Evolutionary conservation across 2,113 vertebrate species (phyloP), one percentile per base, ranked within the genome.

Genomic region (Chloropsis hardwickii): DNA sequence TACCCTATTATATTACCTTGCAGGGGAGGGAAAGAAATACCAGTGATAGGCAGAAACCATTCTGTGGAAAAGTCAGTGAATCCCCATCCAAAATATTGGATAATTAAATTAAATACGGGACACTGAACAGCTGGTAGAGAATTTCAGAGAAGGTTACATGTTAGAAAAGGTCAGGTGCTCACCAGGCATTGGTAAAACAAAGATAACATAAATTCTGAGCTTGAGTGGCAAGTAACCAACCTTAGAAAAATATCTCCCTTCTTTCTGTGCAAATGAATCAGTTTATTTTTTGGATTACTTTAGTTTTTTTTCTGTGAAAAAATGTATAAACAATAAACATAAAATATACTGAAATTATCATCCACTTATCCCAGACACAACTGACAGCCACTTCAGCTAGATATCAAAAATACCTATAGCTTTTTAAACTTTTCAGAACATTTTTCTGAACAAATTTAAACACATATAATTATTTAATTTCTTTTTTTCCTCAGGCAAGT

Each of bases 401-500:
- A 40, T 42, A 50, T 4, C 71, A 24, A 90, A 90, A 86, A 72
- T 27, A 77, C 14, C 18, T 39, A 21, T 11, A 20, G 1, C 3
- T 44, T 58, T 62, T 56, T 24, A 21, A 62, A 3, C 3, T 2
- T 23, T 83, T 51, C 45, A 60, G 66, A 92, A 91, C 4, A 42
- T 37, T 73, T 65, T 91, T 64, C 33, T 76, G 24, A 92, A 44
- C 18, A 90, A 79, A 40, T 67, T 5, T 76, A 69, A 92, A 76
- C 24, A 35, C 15, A 87, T 3, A 5, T 28, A 58, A 61, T 42
- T 72, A 57, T 77, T 79, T 53, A 10, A 9, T 94, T 83, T 96
- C 25, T 97, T 44, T 62, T 66, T 76, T 90, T 94, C 56, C 62
- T 24, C 81, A 99, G 99, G 99, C 69, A 97, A 96, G 35, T 99